Base-by-base conservation (phyloP, 1,140 invertebrate species). In the Geopemphigus sp. region DNA sequence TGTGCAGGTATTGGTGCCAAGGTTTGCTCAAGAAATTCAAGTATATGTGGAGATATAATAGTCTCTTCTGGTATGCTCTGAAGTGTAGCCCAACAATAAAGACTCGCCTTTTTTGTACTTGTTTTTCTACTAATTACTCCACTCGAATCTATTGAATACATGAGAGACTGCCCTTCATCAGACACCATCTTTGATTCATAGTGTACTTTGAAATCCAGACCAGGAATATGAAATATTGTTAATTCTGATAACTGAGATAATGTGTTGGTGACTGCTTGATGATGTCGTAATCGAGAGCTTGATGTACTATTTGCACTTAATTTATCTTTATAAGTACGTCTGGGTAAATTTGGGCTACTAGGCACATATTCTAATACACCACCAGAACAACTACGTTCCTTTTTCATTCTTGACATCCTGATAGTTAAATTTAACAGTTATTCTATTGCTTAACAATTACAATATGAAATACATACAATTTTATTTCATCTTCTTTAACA, bases 11-110 rank as follows among this genome's bases (percentile, higher is more conserved):
- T 95, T 0, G 95, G 96, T 83, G 98, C 96, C 14, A 98, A 86
- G 0, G 95, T 96, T 85, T 98, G 95, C 85, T 98, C 96, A 53
- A 97, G 86, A 85, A 97, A 98, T 85, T 98, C 95, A 29, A 98
- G 87, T 83, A 98, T 95, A 84, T 96, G 94, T 1, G 96, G 96
- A 83, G 93, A 96, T 82, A 98, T 95, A 78, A 97, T 93, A 0
- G 95, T 97, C 87, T 97, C 95, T 86, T 98, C 96, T 0, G 96
- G 95, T 82, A 98, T 94, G 84, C 95, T 96, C 85, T 98, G 95
- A 39, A 98, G 86, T 2, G 95, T 97, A 86, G 96, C 93, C 96
- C 95, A 98, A 19, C 95, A 95, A 86, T 97, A 97, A 1, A 98
- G 87, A 66, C 93, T 94, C 3, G 95, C 97, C 82, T 96, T 95